Evolutionary conservation across 2,113 vertebrate genomes (phyloP).

Genomic region (Nannobrachium achirus): DNA sequence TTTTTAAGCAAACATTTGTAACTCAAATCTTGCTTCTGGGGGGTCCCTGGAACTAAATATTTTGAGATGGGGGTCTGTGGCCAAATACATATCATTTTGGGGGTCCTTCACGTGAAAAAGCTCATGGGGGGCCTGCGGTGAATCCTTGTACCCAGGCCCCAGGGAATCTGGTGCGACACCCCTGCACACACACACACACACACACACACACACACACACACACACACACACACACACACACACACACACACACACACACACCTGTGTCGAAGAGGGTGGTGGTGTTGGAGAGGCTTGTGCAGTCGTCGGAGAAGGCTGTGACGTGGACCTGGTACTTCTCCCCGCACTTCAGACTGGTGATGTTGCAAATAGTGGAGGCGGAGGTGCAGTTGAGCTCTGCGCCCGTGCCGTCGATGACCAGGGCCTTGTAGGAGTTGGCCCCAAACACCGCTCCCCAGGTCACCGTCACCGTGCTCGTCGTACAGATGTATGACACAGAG

Average conservation of each 20-base stretch:
- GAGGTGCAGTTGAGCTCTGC: conserved; percentile 63
- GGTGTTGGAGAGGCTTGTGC: conserved; percentile 55
- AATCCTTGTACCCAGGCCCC: too few relatives aligned
- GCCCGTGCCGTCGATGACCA: conserved; percentile 42
- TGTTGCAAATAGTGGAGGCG: conserved; percentile 58
- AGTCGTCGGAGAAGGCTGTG: conserved; percentile 58
- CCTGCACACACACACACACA: too few relatives aligned
- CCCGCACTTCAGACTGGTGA: conserved; percentile 67
- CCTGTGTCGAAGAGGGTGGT: conserved; percentile 69
- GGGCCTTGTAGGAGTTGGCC: conserved; percentile 65
- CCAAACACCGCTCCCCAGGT: conserved; percentile 67
- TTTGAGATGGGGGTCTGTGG: too few relatives aligned
- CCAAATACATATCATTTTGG: too few relatives aligned
- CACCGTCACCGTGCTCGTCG: conserved; percentile 50
- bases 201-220: too few relatives aligned
- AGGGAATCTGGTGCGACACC: too few relatives aligned
- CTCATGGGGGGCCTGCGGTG: too few relatives aligned
- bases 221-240: too few relatives aligned
- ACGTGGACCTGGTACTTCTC: conserved; percentile 64
- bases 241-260: conserved; percentile 31
- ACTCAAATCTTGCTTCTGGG: too few relatives aligned
- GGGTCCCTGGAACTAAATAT: too few relatives aligned
- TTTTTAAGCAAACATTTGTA: too few relatives aligned
- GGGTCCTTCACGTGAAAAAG: too few relatives aligned
- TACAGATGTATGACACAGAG: conserved; percentile 66